Evolutionary conservation across 1,140 invertebrate species (phyloP).

Genomic region (Holcopasites calliopsidis): DNA sequence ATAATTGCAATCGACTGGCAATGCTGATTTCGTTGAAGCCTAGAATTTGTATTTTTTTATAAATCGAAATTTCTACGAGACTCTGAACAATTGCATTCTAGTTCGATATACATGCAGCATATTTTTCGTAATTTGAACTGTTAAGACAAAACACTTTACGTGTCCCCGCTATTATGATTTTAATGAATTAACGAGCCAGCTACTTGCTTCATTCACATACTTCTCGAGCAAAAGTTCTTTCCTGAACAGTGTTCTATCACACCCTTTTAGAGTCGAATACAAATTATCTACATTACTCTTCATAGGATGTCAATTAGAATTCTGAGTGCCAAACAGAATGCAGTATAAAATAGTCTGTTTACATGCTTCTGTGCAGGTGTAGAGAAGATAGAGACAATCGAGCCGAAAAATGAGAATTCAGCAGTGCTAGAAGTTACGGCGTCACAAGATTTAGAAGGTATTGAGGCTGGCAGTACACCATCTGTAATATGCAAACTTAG

Average conservation of each 20-base stretch:
- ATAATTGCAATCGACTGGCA: neutral
- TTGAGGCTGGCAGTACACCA: slow-evolving; percentile 77
- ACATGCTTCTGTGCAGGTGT: slow-evolving; percentile 50
- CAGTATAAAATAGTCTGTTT: neutral
- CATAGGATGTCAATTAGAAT: neutral
- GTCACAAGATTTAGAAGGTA: slow-evolving; percentile 71
- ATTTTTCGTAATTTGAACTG: neutral
- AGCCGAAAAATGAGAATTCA: slow-evolving; percentile 50
- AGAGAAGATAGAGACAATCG: slow-evolving; percentile 51
- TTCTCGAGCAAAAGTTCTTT: slow-evolving; percentile 7
- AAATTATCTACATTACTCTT: too few relatives aligned
- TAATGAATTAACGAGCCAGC: slow-evolving; percentile 38
- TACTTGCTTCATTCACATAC: neutral
- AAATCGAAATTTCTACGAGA: too few relatives aligned
- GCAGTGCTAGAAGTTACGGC: slow-evolving; percentile 64
- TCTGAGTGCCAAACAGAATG: slow-evolving; percentile 1
- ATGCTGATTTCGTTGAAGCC: neutral
- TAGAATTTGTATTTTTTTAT: neutral
- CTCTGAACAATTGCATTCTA: too few relatives aligned
- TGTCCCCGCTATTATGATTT: neutral
- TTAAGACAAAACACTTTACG: slow-evolving; percentile 15
- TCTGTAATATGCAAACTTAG: slow-evolving; percentile 68
- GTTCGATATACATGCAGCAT: neutral
- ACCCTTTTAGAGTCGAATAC: neutral
- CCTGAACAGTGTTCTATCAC: neutral